A percentile compares a stretch with the other conserved stretches of the same genome.
These are phyloP conservation scores for Ciconia stormi DNA, from an alignment of 2,113 vertebrate genomes.

Conservation along the genomic window DNA sequence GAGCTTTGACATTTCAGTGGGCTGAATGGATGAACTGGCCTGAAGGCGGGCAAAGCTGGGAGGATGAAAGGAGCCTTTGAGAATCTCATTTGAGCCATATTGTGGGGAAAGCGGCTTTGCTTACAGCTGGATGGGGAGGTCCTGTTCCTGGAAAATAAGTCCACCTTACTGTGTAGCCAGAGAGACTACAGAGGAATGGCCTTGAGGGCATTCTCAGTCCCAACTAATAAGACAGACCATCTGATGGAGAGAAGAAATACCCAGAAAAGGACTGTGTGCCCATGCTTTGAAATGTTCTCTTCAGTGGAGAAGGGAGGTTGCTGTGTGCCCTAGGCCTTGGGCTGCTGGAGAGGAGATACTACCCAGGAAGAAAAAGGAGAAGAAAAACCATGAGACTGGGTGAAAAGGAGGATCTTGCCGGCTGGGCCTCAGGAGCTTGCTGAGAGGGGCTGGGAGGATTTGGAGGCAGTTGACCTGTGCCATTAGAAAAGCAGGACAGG, in stretches of 20 bases:
- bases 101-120: not conserved
- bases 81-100: not conserved
- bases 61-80: slow-evolving; percentile 58
- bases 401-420: not conserved
- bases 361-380: not conserved
- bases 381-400: not conserved
- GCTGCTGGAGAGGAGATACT: not conserved
- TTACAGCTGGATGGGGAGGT: not conserved
- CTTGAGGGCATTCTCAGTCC: not conserved
- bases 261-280: not conserved
- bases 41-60: not conserved
- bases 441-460: not conserved
- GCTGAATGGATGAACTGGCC: slow-evolving; percentile 20
- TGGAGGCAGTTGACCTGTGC: not conserved
- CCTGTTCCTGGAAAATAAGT: not conserved
- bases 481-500: not conserved
- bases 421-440: not conserved
- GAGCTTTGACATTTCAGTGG: slow-evolving; percentile 62
- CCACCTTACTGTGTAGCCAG: not conserved
- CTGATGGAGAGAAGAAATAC: not conserved
- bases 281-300: not conserved
- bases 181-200: not conserved
- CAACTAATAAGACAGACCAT: not conserved
- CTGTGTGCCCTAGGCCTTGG: not conserved
- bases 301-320: not conserved